These are phyloP conservation scores for Rhopilema esculentum DNA, from an alignment of 30 jellyfish, hydroid and myxozoan species.

Conservation along the genomic window DNA sequence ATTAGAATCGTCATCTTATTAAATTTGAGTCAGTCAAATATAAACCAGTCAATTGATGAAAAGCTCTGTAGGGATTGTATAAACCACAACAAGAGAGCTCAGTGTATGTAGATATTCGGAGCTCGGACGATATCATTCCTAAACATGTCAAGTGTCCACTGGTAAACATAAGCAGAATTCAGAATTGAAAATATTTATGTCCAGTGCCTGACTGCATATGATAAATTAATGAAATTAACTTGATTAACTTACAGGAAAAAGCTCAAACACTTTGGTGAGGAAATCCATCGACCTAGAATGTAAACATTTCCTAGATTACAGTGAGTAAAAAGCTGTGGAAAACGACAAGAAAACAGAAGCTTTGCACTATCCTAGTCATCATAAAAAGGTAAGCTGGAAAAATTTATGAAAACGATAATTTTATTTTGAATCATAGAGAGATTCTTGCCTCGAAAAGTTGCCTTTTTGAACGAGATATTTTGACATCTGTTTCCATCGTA, in stretches of 20 bases:
- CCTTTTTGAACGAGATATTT: too few species aligned
- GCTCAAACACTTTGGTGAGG: slow-evolving; percentile 77
- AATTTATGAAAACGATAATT: too few species aligned
- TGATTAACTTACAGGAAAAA: slow-evolving; percentile 72
- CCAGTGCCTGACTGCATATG: neutral
- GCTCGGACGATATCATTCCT: neutral
- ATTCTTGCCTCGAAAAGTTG: too few species aligned
- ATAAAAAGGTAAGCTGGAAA: neutral
- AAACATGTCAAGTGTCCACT: neutral
- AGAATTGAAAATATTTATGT: neutral
- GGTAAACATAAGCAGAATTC: neutral
- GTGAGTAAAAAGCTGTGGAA: neutral
- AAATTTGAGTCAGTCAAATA: too few species aligned
- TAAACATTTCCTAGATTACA: neutral
- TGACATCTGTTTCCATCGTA: too few species aligned
- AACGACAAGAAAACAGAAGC: too few species aligned
- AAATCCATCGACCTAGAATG: slow-evolving; percentile 85
- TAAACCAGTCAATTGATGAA: too few species aligned
- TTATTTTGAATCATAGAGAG: too few species aligned
- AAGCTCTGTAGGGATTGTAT: too few species aligned
- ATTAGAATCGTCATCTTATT: too few species aligned
- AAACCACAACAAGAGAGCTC: too few species aligned
- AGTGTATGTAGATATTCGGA: too few species aligned
- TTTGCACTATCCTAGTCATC: neutral
- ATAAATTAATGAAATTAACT: neutral